Conservation (phyloP, 1,140 invertebrate genomes). For the Drosophila elegans region DNA sequence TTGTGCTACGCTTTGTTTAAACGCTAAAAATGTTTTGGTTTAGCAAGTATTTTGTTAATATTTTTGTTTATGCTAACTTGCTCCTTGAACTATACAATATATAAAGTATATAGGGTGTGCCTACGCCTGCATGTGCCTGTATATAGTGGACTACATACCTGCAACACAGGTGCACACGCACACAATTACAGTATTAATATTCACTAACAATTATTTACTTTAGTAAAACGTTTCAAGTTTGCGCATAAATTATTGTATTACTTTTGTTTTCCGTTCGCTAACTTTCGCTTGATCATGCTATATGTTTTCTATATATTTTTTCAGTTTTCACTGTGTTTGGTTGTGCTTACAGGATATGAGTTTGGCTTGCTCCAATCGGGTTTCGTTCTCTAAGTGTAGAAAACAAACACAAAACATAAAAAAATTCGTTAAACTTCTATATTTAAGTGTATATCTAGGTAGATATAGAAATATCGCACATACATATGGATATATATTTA, state of each 20-base stretch:
- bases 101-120: constrained; percentile 56
- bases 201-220: constrained; percentile 84
- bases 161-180: constrained; percentile 30
- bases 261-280: constrained; percentile 34
- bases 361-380: constrained; percentile 34
- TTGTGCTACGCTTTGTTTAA: constrained; percentile 72
- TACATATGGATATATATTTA: constrained; percentile 33
- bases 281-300: constrained; percentile 6
- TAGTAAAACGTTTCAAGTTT: constrained; percentile 82
- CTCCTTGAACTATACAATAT: constrained; percentile 76
- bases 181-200: constrained; percentile 73
- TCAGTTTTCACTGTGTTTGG: constrained; percentile 14
- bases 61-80: constrained; percentile 42
- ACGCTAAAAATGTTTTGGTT: constrained; percentile 57
- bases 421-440: constrained; percentile 46
- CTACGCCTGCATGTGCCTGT: constrained; percentile 14
- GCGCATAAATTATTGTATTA: constrained; percentile 82
- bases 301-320: constrained; percentile 14
- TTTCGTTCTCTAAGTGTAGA: constrained; percentile 37
- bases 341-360: constrained; percentile 37
- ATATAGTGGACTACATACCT: constrained; percentile 24
- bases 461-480: constrained; percentile 32
- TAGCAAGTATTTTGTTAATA: constrained; percentile 54
- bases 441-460: constrained; percentile 40
- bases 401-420: constrained; percentile 74